Percentiles rank a stretch among this genome's conserved stretches.
Evolutionary conservation across 2,797 vertebrate species (phyloP).

Genomic region (Enteromius afrohamiltoni): DNA sequence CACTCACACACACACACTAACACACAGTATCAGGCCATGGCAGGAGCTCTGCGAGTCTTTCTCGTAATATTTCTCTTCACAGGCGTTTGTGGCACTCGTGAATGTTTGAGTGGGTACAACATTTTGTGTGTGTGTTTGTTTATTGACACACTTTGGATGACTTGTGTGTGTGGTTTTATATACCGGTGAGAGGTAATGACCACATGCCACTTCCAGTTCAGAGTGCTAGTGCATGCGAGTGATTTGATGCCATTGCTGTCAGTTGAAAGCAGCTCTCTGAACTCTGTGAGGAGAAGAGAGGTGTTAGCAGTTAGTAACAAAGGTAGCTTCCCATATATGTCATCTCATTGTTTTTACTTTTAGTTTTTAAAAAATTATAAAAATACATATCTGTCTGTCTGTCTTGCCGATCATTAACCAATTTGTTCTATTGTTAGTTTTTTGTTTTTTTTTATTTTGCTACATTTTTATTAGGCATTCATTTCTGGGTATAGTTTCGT

Average conservation of each 20-base stretch:
- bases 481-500: neutral
- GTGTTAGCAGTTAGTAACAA: neutral
- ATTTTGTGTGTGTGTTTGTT: neutral
- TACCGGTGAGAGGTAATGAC: constrained; percentile 25
- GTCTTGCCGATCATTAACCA: no score
- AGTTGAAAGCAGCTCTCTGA: neutral
- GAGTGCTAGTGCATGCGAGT: neutral
- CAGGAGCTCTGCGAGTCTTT: neutral
- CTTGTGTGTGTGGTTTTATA: constrained; percentile 14
- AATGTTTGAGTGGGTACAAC: constrained; percentile 7
- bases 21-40: neutral
- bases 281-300: neutral
- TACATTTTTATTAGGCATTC: neutral
- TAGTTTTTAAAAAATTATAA: neutral
- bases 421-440: no score
- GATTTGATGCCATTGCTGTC: neutral
- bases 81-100: neutral
- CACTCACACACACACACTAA: neutral
- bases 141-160: neutral
- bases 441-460: neutral
- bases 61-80: neutral
- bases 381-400: neutral
- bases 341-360: neutral
- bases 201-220: constrained; percentile 25
- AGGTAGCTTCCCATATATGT: neutral